Percentiles rank a stretch among this genome's conserved stretches.
Conservation (phyloP, 2,888 invertebrate genomes). For the Tachystola acroxantha region DNA sequence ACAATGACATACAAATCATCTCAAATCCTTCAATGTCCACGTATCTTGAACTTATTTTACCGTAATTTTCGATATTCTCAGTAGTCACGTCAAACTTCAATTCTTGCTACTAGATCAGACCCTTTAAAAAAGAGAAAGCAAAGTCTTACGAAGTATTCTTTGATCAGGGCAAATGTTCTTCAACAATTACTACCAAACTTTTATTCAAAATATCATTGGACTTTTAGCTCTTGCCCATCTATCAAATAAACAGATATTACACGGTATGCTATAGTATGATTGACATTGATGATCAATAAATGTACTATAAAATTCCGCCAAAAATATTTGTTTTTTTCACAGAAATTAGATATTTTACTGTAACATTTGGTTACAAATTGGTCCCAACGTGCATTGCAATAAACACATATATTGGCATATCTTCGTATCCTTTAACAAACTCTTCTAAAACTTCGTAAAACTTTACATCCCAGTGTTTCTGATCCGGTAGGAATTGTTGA, state of each 20-base stretch:
- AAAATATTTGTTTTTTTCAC: too few relatives aligned
- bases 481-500: conserved; percentile 54
- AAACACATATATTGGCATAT: too few relatives aligned
- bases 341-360: too few relatives aligned
- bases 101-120: conserved; percentile 22
- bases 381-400: too few relatives aligned
- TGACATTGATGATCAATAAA: too few relatives aligned
- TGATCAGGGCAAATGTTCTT: conserved; percentile 26
- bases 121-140: conserved; percentile 43
- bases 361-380: not conserved
- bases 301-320: too few relatives aligned
- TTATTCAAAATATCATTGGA: too few relatives aligned
- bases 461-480: conserved; percentile 29
- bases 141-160: conserved; percentile 45
- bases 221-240: too few relatives aligned
- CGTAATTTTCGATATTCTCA: not conserved
- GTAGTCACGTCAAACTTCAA: conserved; percentile 17
- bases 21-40: not conserved
- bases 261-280: too few relatives aligned
- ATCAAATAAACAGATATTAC: too few relatives aligned
- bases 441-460: conserved; percentile 52
- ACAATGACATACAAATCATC: conserved; percentile 47
- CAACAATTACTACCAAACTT: conserved; percentile 54
- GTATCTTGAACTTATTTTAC: not conserved
- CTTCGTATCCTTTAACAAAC: too few relatives aligned